phyloP scores from a whole-genome alignment of 2,888 invertebrate genomes.

The Tipula helvola region DNA sequence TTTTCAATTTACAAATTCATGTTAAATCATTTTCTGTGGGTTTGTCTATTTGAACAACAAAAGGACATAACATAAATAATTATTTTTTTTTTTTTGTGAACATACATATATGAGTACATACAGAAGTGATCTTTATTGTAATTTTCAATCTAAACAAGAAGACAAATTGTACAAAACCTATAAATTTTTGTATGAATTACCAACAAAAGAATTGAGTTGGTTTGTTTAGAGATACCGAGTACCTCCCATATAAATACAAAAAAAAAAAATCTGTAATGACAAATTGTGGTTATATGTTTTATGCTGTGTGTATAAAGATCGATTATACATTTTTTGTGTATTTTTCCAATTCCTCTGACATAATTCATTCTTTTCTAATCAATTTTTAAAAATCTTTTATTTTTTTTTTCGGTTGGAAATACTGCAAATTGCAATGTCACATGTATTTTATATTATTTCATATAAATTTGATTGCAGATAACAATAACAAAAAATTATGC shows the following conservation, averaged over 20 bases:
- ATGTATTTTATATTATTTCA: not conserved
- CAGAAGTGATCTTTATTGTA: not conserved
- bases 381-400: not conserved
- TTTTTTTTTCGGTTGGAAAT: not conserved
- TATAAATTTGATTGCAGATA: not conserved
- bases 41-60: not conserved
- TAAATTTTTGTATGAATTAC: not conserved
- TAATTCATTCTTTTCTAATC: not conserved
- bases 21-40: not conserved
- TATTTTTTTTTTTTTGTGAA: not conserved
- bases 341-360: not conserved
- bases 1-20: not conserved
- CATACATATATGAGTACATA: not conserved
- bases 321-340: not conserved
- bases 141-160: not conserved
- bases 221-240: not conserved
- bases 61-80: not conserved
- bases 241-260: not conserved
- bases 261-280: not conserved
- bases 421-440: not conserved
- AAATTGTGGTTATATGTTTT: not conserved
- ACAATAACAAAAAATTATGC: not conserved
- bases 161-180: not conserved
- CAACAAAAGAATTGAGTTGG: not conserved
- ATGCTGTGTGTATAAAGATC: not conserved